A percentile compares a stretch with the other conserved stretches of the same genome.
Conservation (phyloP, 2,888 invertebrate species). For the Nipponacmea schrenckii region DNA sequence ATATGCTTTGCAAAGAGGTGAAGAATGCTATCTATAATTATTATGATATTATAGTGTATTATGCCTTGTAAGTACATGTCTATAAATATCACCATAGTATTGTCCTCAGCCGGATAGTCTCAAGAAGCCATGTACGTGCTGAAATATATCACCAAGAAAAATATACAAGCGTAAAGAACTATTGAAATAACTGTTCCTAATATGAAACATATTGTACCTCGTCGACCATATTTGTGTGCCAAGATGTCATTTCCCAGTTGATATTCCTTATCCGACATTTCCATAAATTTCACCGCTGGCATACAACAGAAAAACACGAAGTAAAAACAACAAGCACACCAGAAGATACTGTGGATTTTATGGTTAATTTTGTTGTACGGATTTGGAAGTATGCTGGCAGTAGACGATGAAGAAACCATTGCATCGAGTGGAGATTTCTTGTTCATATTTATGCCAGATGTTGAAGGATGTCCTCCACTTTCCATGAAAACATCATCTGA, state of each 20-base stretch:
- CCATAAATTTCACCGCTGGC: constrained; percentile 31
- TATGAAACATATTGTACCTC: constrained; percentile 23
- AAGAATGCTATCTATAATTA: no score
- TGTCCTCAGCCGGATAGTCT: neutral
- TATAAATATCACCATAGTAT: no score
- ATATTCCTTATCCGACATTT: constrained; percentile 25
- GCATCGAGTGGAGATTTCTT: constrained; percentile 5
- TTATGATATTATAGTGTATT: no score
- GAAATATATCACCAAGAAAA: constrained; percentile 29
- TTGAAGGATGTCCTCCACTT: neutral
- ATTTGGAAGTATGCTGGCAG: constrained; percentile 23
- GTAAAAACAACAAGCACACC: constrained; percentile 26
- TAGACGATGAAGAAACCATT: constrained; percentile 21
- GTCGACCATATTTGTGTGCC: constrained; percentile 17
- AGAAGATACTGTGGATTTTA: constrained; percentile 22
- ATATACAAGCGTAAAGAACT: constrained; percentile 20
- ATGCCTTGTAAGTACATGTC: no score
- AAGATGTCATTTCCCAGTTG: constrained; percentile 16
- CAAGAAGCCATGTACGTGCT: constrained; percentile 13
- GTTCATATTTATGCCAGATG: neutral
- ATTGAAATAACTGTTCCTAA: constrained; percentile 21
- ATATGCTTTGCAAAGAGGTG: no score
- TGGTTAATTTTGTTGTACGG: constrained; percentile 31
- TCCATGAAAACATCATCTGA: constrained; percentile 28
- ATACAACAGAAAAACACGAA: constrained; percentile 33